Conservation (phyloP, 2,113 vertebrate species). For the Motacilla tschutschensis region DNA sequence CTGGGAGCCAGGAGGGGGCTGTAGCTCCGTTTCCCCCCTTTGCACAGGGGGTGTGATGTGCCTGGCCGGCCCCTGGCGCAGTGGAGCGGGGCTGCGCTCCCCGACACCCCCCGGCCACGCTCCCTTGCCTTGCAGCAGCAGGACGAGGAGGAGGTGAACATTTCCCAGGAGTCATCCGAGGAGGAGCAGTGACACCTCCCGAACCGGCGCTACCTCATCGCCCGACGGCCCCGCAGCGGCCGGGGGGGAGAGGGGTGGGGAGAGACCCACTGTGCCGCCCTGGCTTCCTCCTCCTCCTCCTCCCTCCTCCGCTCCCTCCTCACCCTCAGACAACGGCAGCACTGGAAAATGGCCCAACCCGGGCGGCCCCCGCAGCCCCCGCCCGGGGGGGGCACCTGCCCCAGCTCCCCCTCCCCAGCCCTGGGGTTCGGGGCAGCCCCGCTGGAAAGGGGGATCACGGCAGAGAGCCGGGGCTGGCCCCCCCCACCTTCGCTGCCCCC, state of each 20-base stretch:
- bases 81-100: rapidly evolving
- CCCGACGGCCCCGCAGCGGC: conserved; percentile 75
- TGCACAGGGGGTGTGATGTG: rapidly evolving
- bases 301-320: conserved; percentile 21
- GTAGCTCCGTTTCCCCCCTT: neutral
- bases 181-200: conserved; percentile 87
- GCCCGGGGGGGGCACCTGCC: neutral
- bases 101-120: neutral
- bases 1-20: neutral
- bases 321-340: conserved; percentile 39
- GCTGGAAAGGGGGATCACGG: neutral
- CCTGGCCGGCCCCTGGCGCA: rapidly evolving
- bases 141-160: conserved; percentile 84
- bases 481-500: neutral
- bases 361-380: neutral
- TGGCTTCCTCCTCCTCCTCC: conserved; percentile 13
- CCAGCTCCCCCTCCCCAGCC: neutral
- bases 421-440: neutral
- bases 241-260: conserved; percentile 7
- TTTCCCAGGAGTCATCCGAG: conserved; percentile 92
- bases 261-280: neutral
- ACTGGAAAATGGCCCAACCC: conserved; percentile 39
- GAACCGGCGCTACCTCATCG: conserved; percentile 80
- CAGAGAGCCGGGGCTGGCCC: neutral
- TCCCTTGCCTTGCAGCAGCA: conserved; percentile 77